These are phyloP conservation scores for Pollimyrus isidori DNA, from an alignment of 2,113 vertebrate genomes.

Conservation along the genomic window DNA sequence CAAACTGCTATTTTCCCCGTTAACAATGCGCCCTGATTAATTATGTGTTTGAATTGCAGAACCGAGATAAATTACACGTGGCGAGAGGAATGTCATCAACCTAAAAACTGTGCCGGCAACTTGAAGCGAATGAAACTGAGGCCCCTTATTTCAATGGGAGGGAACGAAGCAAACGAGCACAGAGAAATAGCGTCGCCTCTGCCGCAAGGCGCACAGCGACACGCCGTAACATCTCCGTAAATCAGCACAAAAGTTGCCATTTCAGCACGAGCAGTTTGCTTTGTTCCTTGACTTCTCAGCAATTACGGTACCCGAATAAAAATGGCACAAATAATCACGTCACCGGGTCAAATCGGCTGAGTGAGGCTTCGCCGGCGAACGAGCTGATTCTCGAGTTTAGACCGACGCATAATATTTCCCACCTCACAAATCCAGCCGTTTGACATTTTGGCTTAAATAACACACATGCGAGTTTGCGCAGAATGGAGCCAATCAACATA, in stretches of 20 bases:
- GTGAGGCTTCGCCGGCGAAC: not conserved
- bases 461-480: not conserved
- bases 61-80: constrained; percentile 21
- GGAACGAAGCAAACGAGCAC: not conserved
- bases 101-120: not conserved
- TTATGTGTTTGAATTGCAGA: constrained; percentile 23
- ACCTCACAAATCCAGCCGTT: not conserved
- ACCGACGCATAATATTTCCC: not conserved
- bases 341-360: not conserved
- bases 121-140: not conserved
- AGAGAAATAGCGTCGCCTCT: not conserved
- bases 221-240: not conserved
- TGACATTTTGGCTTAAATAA: not conserved
- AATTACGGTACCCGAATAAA: not conserved
- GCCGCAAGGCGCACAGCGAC: not conserved
- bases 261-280: not conserved
- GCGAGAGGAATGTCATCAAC: not conserved
- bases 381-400: not conserved
- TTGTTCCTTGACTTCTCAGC: not conserved
- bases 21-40: constrained; percentile 31
- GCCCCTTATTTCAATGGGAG: not conserved
- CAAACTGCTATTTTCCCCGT: constrained; percentile 22
- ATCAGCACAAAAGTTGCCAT: not conserved
- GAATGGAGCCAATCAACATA: constrained; percentile 3
- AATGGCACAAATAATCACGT: not conserved